Conservation (phyloP, 2,113 vertebrate species). For the Pelecanoides urinatrix region DNA sequence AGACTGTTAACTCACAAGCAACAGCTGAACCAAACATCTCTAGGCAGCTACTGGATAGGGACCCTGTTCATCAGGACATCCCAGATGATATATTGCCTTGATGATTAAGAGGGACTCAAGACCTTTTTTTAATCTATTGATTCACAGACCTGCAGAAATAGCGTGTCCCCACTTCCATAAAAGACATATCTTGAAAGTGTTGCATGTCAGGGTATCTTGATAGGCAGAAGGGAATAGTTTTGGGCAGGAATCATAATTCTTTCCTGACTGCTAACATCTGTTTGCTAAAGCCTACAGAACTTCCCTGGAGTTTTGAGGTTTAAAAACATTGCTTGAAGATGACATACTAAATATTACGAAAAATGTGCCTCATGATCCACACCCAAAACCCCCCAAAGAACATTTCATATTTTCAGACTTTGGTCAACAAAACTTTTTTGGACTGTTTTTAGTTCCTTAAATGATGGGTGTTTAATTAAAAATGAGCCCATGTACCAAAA, state of each 20-base stretch:
- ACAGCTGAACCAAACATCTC: not conserved
- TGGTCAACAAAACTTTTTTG: slow-evolving; percentile 62
- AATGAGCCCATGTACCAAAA: slow-evolving; percentile 38
- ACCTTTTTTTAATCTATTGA: not conserved
- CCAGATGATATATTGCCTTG: not conserved
- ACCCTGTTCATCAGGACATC: not conserved
- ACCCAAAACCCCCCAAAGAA: slow-evolving; percentile 74
- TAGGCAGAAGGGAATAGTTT: slow-evolving; percentile 72
- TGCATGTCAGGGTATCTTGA: slow-evolving; percentile 42
- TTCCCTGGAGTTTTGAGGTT: slow-evolving; percentile 74
- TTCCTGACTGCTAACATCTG: slow-evolving; percentile 78
- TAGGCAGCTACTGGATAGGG: not conserved
- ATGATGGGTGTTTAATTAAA: slow-evolving; percentile 68
- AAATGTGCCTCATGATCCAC: slow-evolving; percentile 72
- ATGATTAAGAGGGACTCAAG: not conserved
- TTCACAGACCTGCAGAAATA: not conserved
- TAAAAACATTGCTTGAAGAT: slow-evolving; percentile 79
- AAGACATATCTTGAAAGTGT: not conserved
- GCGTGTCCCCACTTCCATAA: not conserved
- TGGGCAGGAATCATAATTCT: slow-evolving; percentile 61
- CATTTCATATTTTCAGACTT: slow-evolving; percentile 76
- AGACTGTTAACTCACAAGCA: not conserved
- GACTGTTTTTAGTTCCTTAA: slow-evolving; percentile 60
- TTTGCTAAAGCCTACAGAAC: slow-evolving; percentile 72
- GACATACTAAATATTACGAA: slow-evolving; percentile 75